Evolutionary conservation across 2,888 invertebrate species (phyloP), one percentile per base, ranked within the genome.

Genomic region (Agapetus fuscipes): DNA sequence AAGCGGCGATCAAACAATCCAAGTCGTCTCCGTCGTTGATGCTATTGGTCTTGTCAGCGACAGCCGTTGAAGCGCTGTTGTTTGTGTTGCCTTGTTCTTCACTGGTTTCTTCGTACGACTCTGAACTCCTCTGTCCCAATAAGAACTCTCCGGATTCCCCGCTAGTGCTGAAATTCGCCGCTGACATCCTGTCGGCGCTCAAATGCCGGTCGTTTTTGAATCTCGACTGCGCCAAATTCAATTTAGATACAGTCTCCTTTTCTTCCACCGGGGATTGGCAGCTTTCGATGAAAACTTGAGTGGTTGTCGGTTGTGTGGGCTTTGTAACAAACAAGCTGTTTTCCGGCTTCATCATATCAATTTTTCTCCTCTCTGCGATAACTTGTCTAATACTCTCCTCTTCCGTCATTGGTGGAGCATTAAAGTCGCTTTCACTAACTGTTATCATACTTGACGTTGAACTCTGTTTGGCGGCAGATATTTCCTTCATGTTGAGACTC

Each of bases 301-400:
- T 48, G 3, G 48, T 48, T 3, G 34, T 34, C 9, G 43, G 45
- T 12, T 40, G 14, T 5, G 36, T 16, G 7, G 42, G 25, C 10
- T 30, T 14, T 10, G 37, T 12, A 6, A 34, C 30, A 17, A 36
- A 45, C 17, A 35, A 17, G 7, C 33, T 34, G 15, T 35, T 30
- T 9, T 46, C 45, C n/a, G 46, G 43, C 36, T 44, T 48, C 45
- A 48, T 59, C 25, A 70, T 61, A 43, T 76, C 76, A 33, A 74
- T 62, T 54, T 74, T 73, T 47, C 76, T 60, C 48, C 76, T 62
- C 56, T 76, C 76, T 7, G 72, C 72, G 50, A 76, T 76, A 38
- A 76, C 74, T 55, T 74, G 71, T 53, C 76, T 69, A 48, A 76
- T 74, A 48, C 71, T 74, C 48, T 76, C 48, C 15, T 49, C 49